Evolutionary conservation across 2,888 invertebrate genomes (phyloP).

Genomic region (Macrophya alboannulata): DNA sequence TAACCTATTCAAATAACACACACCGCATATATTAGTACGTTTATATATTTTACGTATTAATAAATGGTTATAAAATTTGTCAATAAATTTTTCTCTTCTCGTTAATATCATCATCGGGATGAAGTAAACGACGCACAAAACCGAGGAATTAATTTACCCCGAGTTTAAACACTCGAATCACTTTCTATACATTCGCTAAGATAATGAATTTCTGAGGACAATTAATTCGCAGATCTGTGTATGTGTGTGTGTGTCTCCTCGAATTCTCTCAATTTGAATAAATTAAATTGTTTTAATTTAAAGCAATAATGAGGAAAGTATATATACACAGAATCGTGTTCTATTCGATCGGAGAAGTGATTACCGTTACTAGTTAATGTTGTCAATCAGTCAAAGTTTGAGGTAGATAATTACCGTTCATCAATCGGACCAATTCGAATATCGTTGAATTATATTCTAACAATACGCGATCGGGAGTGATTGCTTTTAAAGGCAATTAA

Average conservation of each 20-base stretch:
- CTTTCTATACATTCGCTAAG: background rate
- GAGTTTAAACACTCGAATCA: background rate
- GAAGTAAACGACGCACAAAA: no score
- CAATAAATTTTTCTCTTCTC: background rate
- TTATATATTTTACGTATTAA: background rate
- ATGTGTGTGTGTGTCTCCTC: no score
- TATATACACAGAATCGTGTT: background rate
- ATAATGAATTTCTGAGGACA: background rate
- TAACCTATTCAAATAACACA: constrained; percentile 61
- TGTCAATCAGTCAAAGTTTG: constrained; percentile 36
- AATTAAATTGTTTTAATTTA: background rate
- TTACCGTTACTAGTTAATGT: constrained; percentile 16
- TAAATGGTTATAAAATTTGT: background rate
- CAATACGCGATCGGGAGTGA: background rate
- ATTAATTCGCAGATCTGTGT: background rate
- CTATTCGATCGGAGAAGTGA: background rate
- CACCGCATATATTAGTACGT: constrained; percentile 13
- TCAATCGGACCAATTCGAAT: constrained; percentile 16
- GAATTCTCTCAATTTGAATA: background rate
- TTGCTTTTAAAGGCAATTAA: constrained; percentile 31
- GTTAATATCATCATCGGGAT: background rate
- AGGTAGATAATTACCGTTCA: constrained; percentile 15
- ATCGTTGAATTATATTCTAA: constrained; percentile 4
- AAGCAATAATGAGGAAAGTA: constrained; percentile 1
- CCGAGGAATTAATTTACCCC: background rate